Evolutionary conservation across 2,113 vertebrate genomes (phyloP).

Genomic region (Heloderma charlesbogerti): DNA sequence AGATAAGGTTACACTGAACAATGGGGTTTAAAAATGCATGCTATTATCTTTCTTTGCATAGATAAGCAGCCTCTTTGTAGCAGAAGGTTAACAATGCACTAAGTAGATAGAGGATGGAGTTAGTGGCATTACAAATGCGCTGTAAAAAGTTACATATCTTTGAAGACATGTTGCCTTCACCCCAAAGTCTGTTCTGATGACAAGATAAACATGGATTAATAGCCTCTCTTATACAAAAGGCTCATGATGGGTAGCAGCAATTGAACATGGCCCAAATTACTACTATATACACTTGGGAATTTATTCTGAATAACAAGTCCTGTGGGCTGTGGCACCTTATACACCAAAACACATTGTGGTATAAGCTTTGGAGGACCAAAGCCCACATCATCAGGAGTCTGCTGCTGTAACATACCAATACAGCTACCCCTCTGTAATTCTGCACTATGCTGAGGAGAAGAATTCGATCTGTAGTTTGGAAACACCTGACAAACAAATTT

Average conservation of each 20-base stretch:
- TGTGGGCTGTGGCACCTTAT: not conserved
- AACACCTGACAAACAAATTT: not conserved
- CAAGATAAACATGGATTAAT: not conserved
- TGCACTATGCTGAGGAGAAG: not conserved
- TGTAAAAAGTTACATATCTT: not conserved
- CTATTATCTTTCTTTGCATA: not conserved
- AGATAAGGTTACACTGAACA: not conserved
- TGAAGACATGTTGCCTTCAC: not conserved
- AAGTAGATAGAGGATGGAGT: not conserved
- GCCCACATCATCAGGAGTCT: not conserved
- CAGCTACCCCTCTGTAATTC: not conserved
- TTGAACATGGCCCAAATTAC: too few species aligned
- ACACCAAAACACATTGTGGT: not conserved
- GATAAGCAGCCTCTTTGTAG: not conserved
- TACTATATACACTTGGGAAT: not conserved
- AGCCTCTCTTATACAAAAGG: not conserved
- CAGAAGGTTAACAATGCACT: not conserved
- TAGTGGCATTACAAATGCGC: not conserved
- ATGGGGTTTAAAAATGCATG: not conserved
- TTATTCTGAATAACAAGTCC: not conserved
- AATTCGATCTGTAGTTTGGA: not conserved
- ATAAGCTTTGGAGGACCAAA: not conserved
- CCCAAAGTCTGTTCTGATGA: not conserved
- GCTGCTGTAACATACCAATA: not conserved
- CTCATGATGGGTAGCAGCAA: not conserved